Base-by-base conservation (phyloP, 2,797 vertebrate species). In the Allobates femoralis region DNA sequence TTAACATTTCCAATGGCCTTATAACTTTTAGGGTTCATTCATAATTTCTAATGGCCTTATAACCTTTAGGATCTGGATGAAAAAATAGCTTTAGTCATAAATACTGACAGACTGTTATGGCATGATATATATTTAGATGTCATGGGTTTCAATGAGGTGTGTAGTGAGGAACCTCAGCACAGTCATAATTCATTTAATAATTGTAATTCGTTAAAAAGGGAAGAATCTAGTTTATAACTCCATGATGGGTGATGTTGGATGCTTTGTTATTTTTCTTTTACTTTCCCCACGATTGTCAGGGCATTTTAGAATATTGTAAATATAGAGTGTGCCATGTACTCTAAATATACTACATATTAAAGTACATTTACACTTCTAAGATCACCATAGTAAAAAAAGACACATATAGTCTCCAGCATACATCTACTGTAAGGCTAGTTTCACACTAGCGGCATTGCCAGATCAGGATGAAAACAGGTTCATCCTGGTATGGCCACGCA, bases 1-100 rank as follows among this genome's bases (percentile, higher is more conserved):
- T 79, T 79, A 85, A 79, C 76, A 15, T 51, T 67, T 79, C 5
- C 62, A 79, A 14, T 12, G 30, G 41, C 66, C 51, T 73, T 55
- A 30, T 83, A 73, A 83, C 81, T 67, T 55, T 32, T 12, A 12
- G 21, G 66, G 53, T 56, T 51, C 41, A 55, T 2, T 28, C 58
- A 7, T 60, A 28, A 18, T 51, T 67, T 79, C 5, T 50, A 79
- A 14, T 19, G 30, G 41, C 66, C 51, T 73, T 55, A 30, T 83
- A 73, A 83, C 81, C 67, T 34, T 32, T 12, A 12, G 21, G 66
- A 67, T 71, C 66, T 28, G 46, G 16, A 75, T 19, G 11, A 62
- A 75, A 74, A 75, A 55, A 60, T 73, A 55, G 21, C 12, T 19
- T 50, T 14, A 46, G 66, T 67, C 32, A 71, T 80, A 80, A 79